A percentile compares a stretch with the other conserved stretches of the same genome.
phyloP scores from a whole-genome alignment of 2,797 vertebrate genomes.

The Chiroxiphia lanceolata region DNA sequence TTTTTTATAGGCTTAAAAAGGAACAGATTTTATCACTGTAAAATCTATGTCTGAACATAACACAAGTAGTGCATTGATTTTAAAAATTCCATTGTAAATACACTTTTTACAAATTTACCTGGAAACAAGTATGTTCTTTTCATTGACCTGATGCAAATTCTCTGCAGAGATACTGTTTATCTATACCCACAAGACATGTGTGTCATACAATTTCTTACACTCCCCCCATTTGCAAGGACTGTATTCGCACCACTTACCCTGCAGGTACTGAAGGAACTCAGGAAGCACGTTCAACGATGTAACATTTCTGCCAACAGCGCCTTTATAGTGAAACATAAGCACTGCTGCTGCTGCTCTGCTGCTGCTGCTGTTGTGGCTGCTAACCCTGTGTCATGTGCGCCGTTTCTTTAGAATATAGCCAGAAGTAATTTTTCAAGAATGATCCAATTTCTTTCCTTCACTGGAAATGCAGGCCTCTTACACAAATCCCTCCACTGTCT shows the following conservation, averaged over 20 bases:
- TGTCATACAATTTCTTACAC: accelerated
- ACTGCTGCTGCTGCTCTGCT: neutral
- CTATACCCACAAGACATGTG: neutral
- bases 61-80: neutral
- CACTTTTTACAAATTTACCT: neutral
- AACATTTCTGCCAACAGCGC: slow-evolving; percentile 79
- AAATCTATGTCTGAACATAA: neutral
- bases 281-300: slow-evolving; percentile 82
- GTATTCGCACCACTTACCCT: slow-evolving; percentile 80
- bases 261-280: slow-evolving; percentile 84
- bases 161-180: neutral
- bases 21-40: neutral
- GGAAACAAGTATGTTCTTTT: neutral
- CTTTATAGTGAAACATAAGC: slow-evolving; percentile 82
- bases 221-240: neutral
- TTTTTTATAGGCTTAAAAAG: neutral
- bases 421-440: slow-evolving; percentile 9
- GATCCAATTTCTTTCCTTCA: neutral
- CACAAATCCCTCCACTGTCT: neutral
- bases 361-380: neutral
- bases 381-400: neutral
- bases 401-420: neutral
- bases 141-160: neutral
- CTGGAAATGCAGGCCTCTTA: neutral
- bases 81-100: neutral